Conservation (phyloP, 2,797 vertebrate genomes). For the Rhinella marina region DNA sequence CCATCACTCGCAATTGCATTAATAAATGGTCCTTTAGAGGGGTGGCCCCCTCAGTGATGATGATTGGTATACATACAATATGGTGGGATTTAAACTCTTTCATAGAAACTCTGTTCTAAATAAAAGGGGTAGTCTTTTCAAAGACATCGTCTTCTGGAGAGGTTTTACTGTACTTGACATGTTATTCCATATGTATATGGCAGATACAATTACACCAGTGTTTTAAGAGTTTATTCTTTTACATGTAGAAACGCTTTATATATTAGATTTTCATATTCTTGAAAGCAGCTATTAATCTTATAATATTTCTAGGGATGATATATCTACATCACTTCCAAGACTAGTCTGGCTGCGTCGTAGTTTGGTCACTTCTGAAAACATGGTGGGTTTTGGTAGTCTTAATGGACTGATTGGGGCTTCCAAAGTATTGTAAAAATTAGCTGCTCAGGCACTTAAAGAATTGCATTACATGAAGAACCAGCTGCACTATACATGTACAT, state of each 20-base stretch:
- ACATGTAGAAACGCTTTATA: neutral
- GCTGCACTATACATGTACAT: neutral
- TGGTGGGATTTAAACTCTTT: neutral
- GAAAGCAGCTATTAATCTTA: neutral
- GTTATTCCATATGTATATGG: conserved; percentile 3
- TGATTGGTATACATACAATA: neutral
- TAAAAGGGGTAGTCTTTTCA: neutral
- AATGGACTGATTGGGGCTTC: neutral
- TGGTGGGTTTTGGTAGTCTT: neutral
- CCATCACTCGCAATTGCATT: neutral
- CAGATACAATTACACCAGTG: neutral
- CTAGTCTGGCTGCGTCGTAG: neutral
- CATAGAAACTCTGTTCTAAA: neutral
- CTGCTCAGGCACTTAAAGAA: neutral
- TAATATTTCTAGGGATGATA: neutral
- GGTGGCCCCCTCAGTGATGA: neutral
- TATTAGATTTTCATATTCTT: neutral
- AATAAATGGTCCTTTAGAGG: neutral
- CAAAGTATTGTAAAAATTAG: neutral
- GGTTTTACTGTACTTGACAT: neutral
- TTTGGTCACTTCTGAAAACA: neutral
- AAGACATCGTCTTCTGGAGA: neutral
- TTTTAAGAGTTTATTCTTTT: neutral
- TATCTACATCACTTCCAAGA: neutral
- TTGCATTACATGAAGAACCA: neutral